Base-by-base conservation (phyloP, 2,113 vertebrate species). In the Coreoperca whiteheadi region DNA sequence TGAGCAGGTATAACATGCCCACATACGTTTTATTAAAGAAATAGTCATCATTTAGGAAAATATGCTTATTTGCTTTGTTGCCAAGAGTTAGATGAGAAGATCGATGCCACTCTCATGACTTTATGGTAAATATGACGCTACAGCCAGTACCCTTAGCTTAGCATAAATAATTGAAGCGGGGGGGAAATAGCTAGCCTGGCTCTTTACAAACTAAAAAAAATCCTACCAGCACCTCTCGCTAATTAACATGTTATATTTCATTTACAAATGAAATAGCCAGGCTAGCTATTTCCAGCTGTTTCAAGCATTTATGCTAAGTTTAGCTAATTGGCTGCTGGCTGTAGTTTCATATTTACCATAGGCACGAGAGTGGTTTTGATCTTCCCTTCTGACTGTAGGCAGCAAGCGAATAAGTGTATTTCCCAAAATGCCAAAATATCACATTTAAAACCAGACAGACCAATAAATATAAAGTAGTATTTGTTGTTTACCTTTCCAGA, bases 1-100 rank as follows among this genome's bases (percentile, higher is more conserved):
- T 34, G 79, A 79, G 46, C 46, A 86, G 68, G 81, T 88, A 30
- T 68, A 80, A 56, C 57, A 65, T 25, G 28, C 53, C n/a, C 21
- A 50, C 56, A 74, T 32, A 30, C 7, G 41, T 12, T 69, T 28
- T 28, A 46, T 53, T 23, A 11, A 66, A 69, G 41, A 23, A 65
- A 51, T 16, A 46, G 0, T n/a, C 43, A 28, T 6, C 34, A 48
- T 67, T 72, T 69, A 59, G 8, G 20, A 12, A 72, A 77, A 34
- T 53, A 4, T 0, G 0, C 18, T 48, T 4, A 41, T 21, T 67
- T 50, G 7, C 2, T 59, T 65, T 20, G 21, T 53, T 77, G 5
- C 15, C 4, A 10, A 30, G 6, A 48, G 9, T 53, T 63, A 14
- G 16, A 72, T 56, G 20, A 56, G 21, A 59, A 48, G 11, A 51